A percentile compares a stretch with the other conserved stretches of the same genome.
Evolutionary conservation across 2,888 invertebrate species (phyloP).

Genomic region (Leptopterna dolabrata): DNA sequence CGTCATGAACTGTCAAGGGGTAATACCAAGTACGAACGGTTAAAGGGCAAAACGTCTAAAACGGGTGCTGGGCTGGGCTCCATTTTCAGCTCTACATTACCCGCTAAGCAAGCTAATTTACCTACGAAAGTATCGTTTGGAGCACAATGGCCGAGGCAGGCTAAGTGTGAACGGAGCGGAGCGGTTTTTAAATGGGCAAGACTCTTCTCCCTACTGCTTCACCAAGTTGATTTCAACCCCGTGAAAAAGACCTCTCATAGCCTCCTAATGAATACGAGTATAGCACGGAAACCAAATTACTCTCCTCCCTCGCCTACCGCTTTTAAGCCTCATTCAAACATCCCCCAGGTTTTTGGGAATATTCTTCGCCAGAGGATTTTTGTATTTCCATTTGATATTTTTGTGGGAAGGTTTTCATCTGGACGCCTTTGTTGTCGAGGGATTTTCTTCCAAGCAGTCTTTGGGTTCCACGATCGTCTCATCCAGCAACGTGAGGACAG

Average conservation of each 20-base stretch:
- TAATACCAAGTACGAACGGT: not conserved
- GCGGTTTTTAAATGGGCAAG: not conserved
- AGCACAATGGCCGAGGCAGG: not conserved
- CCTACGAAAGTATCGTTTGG: not conserved
- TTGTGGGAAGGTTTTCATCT: not conserved
- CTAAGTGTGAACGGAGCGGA: not conserved
- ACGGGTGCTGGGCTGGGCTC: not conserved
- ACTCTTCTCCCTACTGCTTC: not conserved
- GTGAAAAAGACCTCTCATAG: constrained; percentile 4
- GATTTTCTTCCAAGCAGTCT: not conserved
- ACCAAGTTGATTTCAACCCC: not conserved
- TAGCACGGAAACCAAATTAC: not conserved
- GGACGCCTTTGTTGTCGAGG: not conserved
- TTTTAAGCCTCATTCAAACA: not conserved
- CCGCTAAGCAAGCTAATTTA: constrained; percentile 3
- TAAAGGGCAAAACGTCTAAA: not conserved
- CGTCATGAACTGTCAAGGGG: not conserved
- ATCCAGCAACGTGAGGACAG: not conserved
- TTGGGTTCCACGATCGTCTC: not conserved
- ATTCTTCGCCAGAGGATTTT: not conserved
- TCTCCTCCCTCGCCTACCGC: not conserved
- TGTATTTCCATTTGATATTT: not conserved
- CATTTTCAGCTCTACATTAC: not conserved
- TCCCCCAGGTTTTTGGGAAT: not conserved
- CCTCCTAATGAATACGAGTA: constrained; percentile 7